Evolutionary conservation across 2,797 vertebrate genomes (phyloP), one percentile per base, ranked within the genome.

Genomic region (Orestias chungarensis): DNA sequence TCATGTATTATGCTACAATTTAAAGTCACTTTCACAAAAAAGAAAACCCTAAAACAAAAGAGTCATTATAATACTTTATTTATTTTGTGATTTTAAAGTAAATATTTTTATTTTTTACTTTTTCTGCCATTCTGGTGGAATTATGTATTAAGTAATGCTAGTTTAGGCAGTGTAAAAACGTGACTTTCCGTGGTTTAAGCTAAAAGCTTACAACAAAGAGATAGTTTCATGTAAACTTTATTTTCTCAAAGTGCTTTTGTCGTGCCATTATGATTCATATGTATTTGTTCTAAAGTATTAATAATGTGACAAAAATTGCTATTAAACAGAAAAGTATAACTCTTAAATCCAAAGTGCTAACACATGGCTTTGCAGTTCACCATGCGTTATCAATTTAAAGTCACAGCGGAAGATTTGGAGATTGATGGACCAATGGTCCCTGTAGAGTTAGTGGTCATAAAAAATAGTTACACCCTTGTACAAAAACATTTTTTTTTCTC

Each of bases 401-500:
- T 84, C 73, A 35, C 52, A 68, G 81, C 80, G 73, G 33, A 40
- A 77, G 66, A 68, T 76, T 81, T 68, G 68, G 57, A 79, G 79
- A 78, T 82, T 81, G 81, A 91, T 84, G 66, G 81, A 83, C 68
- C 74, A 65, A 18, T 78, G 25, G 66, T 86, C 76, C 35, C 73
- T 79, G 77, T 70, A 68, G 84, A 83, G 64, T 81, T 74, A 44
- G 59, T 80, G 68, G 71, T 73, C 75, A 76, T 84, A 86, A 86
- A 82, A 82, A 76, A 71, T 23, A 59, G 83, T 86, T 88, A 85
- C 81, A 81, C 85, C 79, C 81, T 77, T 76, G 83, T 84, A 76
- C 47, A 74, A 87, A 88, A 87, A 83, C 70, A 76, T 52, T 72
- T 79, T 76, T 84, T 82, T 73, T 78, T 84, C 76, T 87, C 76